A percentile compares a stretch with the other conserved stretches of the same genome.
These are phyloP conservation scores for Prionailurus bengalensis DNA, from an alignment of 2,113 vertebrate species.

Conservation along the genomic window DNA sequence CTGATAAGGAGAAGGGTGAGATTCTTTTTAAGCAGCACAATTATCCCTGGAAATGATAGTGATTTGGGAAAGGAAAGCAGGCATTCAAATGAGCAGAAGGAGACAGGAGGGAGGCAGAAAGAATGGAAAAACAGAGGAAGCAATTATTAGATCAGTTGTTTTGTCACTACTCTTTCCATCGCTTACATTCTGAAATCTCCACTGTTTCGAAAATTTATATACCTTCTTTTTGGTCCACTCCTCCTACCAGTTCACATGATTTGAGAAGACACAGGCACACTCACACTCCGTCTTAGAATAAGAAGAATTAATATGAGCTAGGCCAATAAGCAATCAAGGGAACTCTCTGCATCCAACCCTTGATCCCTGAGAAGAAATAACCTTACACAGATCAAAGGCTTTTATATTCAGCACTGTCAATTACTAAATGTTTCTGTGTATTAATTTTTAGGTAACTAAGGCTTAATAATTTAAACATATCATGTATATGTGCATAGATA, in stretches of 20 bases:
- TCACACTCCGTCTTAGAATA: background rate
- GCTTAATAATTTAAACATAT: constrained; percentile 8
- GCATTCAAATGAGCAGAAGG: background rate
- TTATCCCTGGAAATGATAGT: background rate
- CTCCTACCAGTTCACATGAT: background rate
- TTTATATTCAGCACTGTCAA: constrained; percentile 4
- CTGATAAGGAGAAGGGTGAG: background rate
- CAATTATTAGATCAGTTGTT: background rate
- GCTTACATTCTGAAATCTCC: background rate
- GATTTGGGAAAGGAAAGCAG: background rate
- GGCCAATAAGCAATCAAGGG: background rate
- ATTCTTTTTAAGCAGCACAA: background rate
- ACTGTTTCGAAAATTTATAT: background rate
- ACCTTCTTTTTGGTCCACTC: background rate
- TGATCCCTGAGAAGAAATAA: background rate
- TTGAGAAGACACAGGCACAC: background rate
- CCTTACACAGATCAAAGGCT: background rate
- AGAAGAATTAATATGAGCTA: background rate
- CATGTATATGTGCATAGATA: background rate
- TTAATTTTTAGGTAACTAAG: background rate
- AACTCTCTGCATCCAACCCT: background rate
- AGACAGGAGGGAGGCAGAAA: background rate
- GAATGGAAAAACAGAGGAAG: background rate
- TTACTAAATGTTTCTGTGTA: background rate
- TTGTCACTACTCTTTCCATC: background rate